These are phyloP conservation scores for Anoncus sp. DNA, from an alignment of 2,888 invertebrate species.

Conservation along the genomic window DNA sequence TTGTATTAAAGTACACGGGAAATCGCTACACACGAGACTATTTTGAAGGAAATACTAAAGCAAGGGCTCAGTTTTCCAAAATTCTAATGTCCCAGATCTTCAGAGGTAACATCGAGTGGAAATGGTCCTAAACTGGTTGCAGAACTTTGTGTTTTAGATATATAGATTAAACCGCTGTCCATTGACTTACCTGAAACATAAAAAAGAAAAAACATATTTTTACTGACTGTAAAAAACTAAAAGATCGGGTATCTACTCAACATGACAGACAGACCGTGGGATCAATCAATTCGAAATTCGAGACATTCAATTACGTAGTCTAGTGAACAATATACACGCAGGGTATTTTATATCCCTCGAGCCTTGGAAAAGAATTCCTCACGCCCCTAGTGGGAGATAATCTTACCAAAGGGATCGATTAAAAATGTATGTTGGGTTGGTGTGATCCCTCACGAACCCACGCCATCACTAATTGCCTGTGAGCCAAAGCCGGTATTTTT, in stretches of 20 bases:
- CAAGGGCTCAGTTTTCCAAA: not conserved
- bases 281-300: constrained; percentile 36
- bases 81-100: not conserved
- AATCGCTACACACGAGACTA: not conserved
- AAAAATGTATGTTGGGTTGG: constrained; percentile 44
- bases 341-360: constrained; percentile 1
- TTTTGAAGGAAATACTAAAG: not conserved
- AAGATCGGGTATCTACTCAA: not conserved
- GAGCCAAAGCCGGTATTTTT: constrained; percentile 35
- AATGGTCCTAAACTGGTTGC: not conserved
- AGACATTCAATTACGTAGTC: constrained; percentile 34
- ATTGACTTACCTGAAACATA: constrained; percentile 75
- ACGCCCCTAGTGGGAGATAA: constrained; percentile 48
- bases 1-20: not conserved
- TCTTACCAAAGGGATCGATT: constrained; percentile 55
- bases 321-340: constrained; percentile 2
- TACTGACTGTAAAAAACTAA: constrained; percentile 52
- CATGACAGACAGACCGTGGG: constrained; percentile 27
- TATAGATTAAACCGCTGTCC: constrained; percentile 25
- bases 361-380: constrained; percentile 21
- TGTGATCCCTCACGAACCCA: constrained; percentile 34
- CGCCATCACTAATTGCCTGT: constrained; percentile 32
- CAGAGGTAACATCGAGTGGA: not conserved
- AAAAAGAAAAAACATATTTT: constrained; percentile 6
- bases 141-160: not conserved